A percentile compares a stretch with the other conserved stretches of the same genome.
Conservation (phyloP, 92 coral and sea anemone genomes). For the Epizoanthus fatuus region DNA sequence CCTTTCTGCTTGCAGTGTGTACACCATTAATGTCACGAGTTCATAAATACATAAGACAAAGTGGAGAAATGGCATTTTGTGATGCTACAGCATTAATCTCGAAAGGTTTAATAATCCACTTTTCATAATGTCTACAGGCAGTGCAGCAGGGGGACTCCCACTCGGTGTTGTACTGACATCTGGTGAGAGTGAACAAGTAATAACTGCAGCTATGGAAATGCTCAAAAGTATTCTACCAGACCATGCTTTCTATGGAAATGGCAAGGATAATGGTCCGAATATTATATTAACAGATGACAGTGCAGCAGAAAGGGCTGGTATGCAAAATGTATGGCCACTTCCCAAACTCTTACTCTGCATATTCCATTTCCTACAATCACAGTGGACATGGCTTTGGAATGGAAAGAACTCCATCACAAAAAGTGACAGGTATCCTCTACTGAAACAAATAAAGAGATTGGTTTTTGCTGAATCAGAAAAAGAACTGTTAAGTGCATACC, state of each 20-base stretch:
- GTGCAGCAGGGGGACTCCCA: constrained; percentile 10
- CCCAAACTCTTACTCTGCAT: not conserved
- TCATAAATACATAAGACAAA: constrained; percentile 2
- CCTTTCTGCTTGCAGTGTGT: not conserved
- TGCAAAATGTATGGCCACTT: not conserved
- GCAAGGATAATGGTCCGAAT: no score
- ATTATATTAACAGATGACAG: no score
- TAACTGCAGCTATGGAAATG: constrained; percentile 1
- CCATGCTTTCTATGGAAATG: no score
- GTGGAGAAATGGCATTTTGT: constrained; percentile 36
- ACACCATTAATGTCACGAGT: constrained; percentile 37
- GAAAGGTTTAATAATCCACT: constrained; percentile 14
- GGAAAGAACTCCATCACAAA: not conserved
- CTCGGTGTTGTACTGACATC: constrained; percentile 15
- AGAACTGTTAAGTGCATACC: constrained; percentile 2
- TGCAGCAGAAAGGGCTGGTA: no score
- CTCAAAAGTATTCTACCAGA: not conserved
- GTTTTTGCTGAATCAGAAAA: constrained; percentile 7
- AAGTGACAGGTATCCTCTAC: not conserved
- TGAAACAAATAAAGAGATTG: not conserved
- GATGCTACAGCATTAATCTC: constrained; percentile 14
- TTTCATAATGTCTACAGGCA: not conserved
- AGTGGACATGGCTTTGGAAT: constrained; percentile 16
- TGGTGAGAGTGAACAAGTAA: constrained; percentile 6
- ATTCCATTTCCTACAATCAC: constrained; percentile 12